Evolutionary conservation across 2,797 vertebrate genomes (phyloP).

Genomic region (Protosalanx chinensis): DNA sequence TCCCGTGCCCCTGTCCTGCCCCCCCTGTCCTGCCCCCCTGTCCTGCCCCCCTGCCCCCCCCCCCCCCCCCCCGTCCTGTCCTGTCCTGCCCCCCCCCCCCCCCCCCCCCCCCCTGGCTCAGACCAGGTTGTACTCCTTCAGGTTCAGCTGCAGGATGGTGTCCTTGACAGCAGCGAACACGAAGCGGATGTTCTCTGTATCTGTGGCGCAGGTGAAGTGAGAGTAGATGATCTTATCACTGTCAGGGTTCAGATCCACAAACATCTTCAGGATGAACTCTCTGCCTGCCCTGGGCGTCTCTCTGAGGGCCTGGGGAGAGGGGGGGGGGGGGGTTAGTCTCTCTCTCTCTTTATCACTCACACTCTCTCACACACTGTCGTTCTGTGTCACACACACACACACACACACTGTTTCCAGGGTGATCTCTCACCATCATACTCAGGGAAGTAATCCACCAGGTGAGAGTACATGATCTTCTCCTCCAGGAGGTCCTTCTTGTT

Average conservation of each 20-base stretch:
- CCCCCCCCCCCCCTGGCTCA: conserved; percentile 51
- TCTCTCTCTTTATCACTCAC: not conserved
- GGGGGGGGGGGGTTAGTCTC: not conserved
- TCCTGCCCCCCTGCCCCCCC: not conserved
- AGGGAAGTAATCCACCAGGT: conserved; percentile 84
- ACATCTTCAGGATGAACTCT: conserved; percentile 97
- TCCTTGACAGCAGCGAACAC: conserved; percentile 97
- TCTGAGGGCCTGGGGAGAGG: conserved; percentile 78
- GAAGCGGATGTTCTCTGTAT: conserved; percentile 96
- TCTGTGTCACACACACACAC: not conserved
- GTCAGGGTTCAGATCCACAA: conserved; percentile 96
- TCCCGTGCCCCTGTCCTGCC: no score
- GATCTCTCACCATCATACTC: conserved; percentile 80
- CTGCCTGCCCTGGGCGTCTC: conserved; percentile 90
- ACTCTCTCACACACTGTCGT: not conserved
- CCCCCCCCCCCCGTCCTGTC: conserved; percentile 1
- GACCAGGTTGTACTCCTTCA: conserved; percentile 97
- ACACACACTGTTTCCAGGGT: not conserved
- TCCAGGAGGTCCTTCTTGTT: conserved; percentile 87
- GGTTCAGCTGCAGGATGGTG: conserved; percentile 94
- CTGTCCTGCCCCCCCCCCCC: no score
- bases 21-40: conserved; percentile 28
- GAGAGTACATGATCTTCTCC: conserved; percentile 86
- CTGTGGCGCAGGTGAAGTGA: conserved; percentile 96
- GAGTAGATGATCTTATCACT: conserved; percentile 98